A percentile compares a stretch with the other conserved stretches of the same genome.
phyloP scores from a whole-genome alignment of 2,113 vertebrate species.

The Oncorhynchus clarkii region DNA sequence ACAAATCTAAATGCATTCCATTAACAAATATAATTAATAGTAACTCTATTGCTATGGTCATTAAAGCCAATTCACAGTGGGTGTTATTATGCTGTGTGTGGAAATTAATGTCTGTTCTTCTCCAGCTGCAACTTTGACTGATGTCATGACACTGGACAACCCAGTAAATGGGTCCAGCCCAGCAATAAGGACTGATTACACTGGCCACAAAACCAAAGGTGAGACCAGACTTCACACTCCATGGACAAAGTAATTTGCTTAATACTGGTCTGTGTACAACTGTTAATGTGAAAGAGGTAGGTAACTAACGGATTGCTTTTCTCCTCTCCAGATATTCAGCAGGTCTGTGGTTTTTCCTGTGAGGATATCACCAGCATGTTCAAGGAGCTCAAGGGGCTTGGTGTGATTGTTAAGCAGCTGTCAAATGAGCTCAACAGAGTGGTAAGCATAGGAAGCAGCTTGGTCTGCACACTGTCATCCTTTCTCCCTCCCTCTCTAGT shows the following conservation, averaged over 20 bases:
- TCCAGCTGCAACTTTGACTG: constrained; percentile 69
- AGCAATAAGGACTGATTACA: constrained; percentile 91
- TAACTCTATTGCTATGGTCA: background rate
- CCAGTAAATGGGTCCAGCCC: constrained; percentile 91
- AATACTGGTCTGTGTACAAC: background rate
- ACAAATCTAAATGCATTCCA: too few species aligned
- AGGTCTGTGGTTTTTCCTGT: constrained; percentile 92
- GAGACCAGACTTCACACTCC: constrained; percentile 18
- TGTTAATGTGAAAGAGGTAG: background rate
- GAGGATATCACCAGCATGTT: constrained; percentile 90
- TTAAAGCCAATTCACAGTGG: background rate
- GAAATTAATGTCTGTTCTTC: constrained; percentile 15
- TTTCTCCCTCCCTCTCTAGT: constrained; percentile 9
- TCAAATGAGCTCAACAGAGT: constrained; percentile 86
- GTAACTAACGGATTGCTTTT: background rate
- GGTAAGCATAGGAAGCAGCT: constrained; percentile 74
- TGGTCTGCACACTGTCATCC: constrained; percentile 61
- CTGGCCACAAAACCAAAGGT: constrained; percentile 92
- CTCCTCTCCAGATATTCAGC: constrained; percentile 74
- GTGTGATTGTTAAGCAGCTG: constrained; percentile 85
- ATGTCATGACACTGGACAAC: constrained; percentile 85
- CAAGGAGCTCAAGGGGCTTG: constrained; percentile 87
- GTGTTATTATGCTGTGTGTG: background rate
- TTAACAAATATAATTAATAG: background rate
- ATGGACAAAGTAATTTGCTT: background rate